phyloP scores from a whole-genome alignment of 2,888 invertebrate species.

The Brassicogethes aeneus region DNA sequence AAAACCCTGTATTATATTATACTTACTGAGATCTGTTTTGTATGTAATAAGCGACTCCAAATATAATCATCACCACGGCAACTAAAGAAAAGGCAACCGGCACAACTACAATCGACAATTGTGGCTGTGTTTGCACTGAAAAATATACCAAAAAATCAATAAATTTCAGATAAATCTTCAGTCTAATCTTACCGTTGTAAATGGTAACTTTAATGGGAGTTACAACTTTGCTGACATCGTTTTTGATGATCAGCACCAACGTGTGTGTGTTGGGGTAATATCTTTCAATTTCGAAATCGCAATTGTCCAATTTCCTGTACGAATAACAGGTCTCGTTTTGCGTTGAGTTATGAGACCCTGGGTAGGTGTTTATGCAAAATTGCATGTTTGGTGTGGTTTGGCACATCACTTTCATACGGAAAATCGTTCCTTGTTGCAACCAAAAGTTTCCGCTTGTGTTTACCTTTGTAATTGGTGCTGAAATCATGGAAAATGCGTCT shows the following conservation, averaged over 20 bases:
- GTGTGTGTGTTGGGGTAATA: slow-evolving; percentile 63
- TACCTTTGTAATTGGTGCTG: slow-evolving; percentile 64
- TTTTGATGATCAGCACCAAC: slow-evolving; percentile 67
- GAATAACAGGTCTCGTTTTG: slow-evolving; percentile 65
- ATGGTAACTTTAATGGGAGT: slow-evolving; percentile 69
- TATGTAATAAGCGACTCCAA: slow-evolving; percentile 79
- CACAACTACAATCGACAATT: slow-evolving; percentile 80
- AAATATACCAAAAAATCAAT: slow-evolving; percentile 19
- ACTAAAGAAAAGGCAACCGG: slow-evolving; percentile 75
- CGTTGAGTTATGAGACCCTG: slow-evolving; percentile 60
- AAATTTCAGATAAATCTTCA: slow-evolving; percentile 21
- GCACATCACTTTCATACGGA: slow-evolving; percentile 62
- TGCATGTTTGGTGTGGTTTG: slow-evolving; percentile 65
- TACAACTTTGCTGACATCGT: slow-evolving; percentile 62
- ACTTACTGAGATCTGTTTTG: slow-evolving; percentile 76
- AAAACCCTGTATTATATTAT: no score
- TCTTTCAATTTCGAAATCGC: slow-evolving; percentile 55
- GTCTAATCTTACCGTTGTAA: slow-evolving; percentile 61
- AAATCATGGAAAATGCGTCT: no score
- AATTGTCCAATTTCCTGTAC: slow-evolving; percentile 38
- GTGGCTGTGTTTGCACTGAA: slow-evolving; percentile 68
- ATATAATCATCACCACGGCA: slow-evolving; percentile 75
- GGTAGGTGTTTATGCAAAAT: slow-evolving; percentile 58
- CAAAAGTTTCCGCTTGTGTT: slow-evolving; percentile 69
- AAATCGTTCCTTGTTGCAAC: slow-evolving; percentile 72